These are phyloP conservation scores for Gnathonemus longibarbis DNA, from an alignment of 2,113 vertebrate genomes.

Conservation along the genomic window DNA sequence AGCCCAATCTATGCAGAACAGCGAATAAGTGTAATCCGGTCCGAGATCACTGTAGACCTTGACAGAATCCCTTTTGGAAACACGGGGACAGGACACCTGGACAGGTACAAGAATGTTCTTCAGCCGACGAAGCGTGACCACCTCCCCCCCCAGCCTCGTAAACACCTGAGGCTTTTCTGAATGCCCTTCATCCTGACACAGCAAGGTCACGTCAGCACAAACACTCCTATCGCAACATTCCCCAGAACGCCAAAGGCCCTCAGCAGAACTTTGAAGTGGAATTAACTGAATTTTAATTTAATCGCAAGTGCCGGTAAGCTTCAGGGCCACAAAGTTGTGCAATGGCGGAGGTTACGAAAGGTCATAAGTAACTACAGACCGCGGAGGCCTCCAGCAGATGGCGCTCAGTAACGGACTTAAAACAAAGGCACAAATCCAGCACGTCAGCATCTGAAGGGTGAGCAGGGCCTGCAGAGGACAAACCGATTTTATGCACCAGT, in stretches of 20 bases:
- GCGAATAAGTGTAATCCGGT: not conserved
- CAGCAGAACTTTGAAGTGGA: not conserved
- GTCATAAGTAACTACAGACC: not conserved
- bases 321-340: not conserved
- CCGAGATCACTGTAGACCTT: not conserved
- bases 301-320: not conserved
- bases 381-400: not conserved
- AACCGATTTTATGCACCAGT: not conserved
- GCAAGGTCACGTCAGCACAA: not conserved
- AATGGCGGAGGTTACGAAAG: not conserved
- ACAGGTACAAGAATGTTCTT: not conserved
- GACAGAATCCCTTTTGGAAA: not conserved
- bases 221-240: not conserved
- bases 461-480: not conserved
- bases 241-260: not conserved
- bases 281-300: constrained; percentile 6
- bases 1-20: not conserved
- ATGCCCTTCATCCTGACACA: not conserved
- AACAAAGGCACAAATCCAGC: not conserved
- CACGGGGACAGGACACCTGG: not conserved
- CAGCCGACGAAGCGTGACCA: not conserved
- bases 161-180: not conserved
- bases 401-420: not conserved
- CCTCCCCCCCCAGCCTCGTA: not conserved
- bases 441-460: not conserved